Evolutionary conservation across 2,888 invertebrate species (phyloP).

Genomic region (Hirtodrosophila confusa): DNA sequence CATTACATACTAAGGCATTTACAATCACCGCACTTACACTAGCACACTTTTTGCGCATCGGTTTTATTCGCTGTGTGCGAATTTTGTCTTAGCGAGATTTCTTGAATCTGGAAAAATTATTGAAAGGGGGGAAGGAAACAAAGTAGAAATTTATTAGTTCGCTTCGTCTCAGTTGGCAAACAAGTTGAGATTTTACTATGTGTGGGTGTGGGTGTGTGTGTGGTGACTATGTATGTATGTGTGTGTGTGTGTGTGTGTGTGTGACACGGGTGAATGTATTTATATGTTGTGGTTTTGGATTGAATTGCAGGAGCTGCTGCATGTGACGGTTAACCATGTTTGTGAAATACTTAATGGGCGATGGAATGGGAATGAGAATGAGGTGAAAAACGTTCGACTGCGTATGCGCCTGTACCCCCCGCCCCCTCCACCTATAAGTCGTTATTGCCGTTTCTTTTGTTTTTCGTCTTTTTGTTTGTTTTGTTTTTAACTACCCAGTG

Average conservation of each 20-base stretch:
- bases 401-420: slow-evolving; percentile 16
- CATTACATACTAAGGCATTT: slow-evolving; percentile 50
- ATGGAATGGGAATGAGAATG: slow-evolving; percentile 39
- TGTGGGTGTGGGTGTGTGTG: slow-evolving; percentile 32
- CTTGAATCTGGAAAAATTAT: slow-evolving; percentile 75
- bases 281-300: slow-evolving; percentile 19
- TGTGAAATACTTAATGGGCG: slow-evolving; percentile 49
- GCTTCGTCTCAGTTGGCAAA: slow-evolving; percentile 76
- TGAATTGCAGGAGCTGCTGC: slow-evolving; percentile 46
- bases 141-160: slow-evolving; percentile 78
- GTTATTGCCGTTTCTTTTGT: slow-evolving; percentile 23
- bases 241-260: slow-evolving; percentile 27
- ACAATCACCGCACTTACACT: slow-evolving; percentile 44
- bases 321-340: slow-evolving; percentile 55
- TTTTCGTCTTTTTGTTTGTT: slow-evolving; percentile 15
- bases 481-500: slow-evolving; percentile 13
- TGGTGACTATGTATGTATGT: slow-evolving; percentile 12
- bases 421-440: slow-evolving; percentile 21
- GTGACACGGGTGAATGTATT: slow-evolving; percentile 21
- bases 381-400: slow-evolving; percentile 60
- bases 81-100: slow-evolving; percentile 57
- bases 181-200: slow-evolving; percentile 63
- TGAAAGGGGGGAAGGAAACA: slow-evolving; percentile 58
- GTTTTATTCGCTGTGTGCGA: slow-evolving; percentile 31
- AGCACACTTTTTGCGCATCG: slow-evolving; percentile 47